These are phyloP conservation scores for Acanthosepion lycidas DNA, from an alignment of 2,888 invertebrate genomes.

Conservation along the genomic window DNA sequence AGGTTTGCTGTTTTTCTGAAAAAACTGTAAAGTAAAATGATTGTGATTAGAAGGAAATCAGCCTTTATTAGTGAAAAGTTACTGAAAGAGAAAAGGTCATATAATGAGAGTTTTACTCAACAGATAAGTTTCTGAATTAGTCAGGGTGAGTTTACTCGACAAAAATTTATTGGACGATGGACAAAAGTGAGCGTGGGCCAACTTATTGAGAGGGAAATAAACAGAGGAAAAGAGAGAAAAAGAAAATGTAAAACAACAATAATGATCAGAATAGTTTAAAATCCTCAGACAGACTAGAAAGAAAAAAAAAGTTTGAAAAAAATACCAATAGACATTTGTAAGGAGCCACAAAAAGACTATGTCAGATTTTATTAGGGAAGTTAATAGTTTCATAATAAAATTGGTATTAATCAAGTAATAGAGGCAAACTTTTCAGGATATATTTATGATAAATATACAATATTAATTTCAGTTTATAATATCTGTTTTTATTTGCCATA, in stretches of 20 bases:
- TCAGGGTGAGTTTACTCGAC: conserved; percentile 16
- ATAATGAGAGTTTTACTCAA: neutral
- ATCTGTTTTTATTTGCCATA: too few relatives aligned
- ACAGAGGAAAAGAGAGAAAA: neutral
- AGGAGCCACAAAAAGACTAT: neutral
- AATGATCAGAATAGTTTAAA: neutral
- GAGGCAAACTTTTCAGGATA: too few relatives aligned
- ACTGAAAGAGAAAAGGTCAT: neutral
- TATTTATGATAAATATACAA: too few relatives aligned
- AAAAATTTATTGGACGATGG: neutral
- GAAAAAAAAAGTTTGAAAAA: neutral
- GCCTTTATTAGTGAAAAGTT: neutral
- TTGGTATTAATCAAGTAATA: too few relatives aligned
- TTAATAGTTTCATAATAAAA: too few relatives aligned
- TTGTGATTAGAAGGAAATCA: neutral
- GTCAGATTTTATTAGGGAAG: neutral
- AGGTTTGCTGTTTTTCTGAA: conserved; percentile 85
- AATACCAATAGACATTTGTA: neutral
- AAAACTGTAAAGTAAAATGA: conserved; percentile 61
- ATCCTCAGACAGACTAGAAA: neutral
- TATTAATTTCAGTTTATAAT: too few relatives aligned
- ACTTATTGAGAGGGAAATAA: neutral
- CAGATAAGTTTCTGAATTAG: neutral
- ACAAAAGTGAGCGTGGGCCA: neutral
- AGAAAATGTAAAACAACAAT: neutral